A percentile compares a stretch with the other conserved stretches of the same genome.
Conservation (phyloP, 2,888 invertebrate species). For the Eupithecia pulchellata region DNA sequence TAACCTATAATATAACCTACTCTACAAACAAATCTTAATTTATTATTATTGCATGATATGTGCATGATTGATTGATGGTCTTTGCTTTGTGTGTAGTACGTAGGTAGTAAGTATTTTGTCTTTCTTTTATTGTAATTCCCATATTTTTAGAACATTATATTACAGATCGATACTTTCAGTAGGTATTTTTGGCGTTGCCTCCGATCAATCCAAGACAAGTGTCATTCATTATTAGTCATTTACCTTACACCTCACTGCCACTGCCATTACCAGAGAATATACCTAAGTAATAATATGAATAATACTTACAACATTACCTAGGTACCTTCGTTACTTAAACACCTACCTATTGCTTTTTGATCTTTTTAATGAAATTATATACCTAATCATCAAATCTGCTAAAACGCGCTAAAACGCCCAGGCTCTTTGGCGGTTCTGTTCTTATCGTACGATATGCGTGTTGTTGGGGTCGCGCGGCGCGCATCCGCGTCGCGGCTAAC, state of each 20-base stretch:
- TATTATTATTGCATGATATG: no score
- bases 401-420: constrained; percentile 44
- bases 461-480: constrained; percentile 60
- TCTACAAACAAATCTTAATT: no score
- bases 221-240: no score
- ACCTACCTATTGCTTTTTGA: neutral
- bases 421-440: constrained; percentile 59
- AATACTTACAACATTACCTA: neutral
- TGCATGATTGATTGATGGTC: no score
- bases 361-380: constrained; percentile 10
- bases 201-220: neutral
- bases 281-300: no score
- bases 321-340: no score
- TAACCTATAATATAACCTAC: no score
- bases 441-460: constrained; percentile 70
- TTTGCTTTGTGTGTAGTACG: no score
- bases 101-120: no score
- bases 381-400: constrained; percentile 51
- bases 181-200: neutral
- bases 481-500: constrained; percentile 82
- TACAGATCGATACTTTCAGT: neutral
- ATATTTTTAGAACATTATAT: neutral
- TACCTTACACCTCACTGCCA: no score
- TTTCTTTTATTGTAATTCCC: no score
- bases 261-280: no score